Conservation (phyloP, 2,113 vertebrate genomes). For the Calonectris borealis region DNA sequence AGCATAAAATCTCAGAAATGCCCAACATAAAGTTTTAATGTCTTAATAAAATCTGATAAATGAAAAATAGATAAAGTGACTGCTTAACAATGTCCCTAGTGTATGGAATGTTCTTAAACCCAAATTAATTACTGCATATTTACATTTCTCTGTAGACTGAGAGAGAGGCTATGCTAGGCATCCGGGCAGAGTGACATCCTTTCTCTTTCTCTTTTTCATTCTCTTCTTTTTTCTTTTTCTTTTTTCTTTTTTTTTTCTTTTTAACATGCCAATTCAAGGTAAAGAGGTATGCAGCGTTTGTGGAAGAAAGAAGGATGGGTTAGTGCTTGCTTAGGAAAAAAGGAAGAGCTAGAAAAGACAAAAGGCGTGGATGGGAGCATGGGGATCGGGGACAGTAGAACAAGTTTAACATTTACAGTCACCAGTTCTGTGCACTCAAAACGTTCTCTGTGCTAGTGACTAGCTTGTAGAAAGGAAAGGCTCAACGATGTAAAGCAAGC, state of each 20-base stretch:
- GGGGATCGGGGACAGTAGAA: background rate
- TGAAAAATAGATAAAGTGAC: slow-evolving; percentile 59
- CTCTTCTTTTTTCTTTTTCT: background rate
- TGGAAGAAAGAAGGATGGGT: background rate
- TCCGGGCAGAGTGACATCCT: slow-evolving; percentile 14
- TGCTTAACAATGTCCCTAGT: slow-evolving; percentile 47
- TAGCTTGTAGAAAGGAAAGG: background rate
- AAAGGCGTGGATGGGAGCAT: background rate
- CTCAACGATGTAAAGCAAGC: slow-evolving; percentile 42
- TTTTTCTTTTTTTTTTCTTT: background rate
- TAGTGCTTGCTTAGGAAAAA: background rate
- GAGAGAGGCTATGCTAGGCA: slow-evolving; percentile 12
- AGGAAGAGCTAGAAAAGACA: slow-evolving; percentile 6
- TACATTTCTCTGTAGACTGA: slow-evolving; percentile 54
- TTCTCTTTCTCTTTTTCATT: background rate
- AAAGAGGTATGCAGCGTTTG: background rate
- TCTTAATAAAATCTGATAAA: slow-evolving; percentile 60
- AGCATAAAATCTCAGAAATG: slow-evolving; percentile 26
- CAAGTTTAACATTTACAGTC: slow-evolving; percentile 8
- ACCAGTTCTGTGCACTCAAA: background rate
- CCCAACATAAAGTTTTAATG: slow-evolving; percentile 40
- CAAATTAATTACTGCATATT: slow-evolving; percentile 53
- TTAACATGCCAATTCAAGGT: background rate
- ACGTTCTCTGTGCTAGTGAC: background rate
- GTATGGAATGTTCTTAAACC: slow-evolving; percentile 51